A percentile compares a stretch with the other conserved stretches of the same genome.
These are phyloP conservation scores for Microctenopoma stevenorrisi DNA, from an alignment of 2,797 vertebrate genomes.

Conservation along the genomic window DNA sequence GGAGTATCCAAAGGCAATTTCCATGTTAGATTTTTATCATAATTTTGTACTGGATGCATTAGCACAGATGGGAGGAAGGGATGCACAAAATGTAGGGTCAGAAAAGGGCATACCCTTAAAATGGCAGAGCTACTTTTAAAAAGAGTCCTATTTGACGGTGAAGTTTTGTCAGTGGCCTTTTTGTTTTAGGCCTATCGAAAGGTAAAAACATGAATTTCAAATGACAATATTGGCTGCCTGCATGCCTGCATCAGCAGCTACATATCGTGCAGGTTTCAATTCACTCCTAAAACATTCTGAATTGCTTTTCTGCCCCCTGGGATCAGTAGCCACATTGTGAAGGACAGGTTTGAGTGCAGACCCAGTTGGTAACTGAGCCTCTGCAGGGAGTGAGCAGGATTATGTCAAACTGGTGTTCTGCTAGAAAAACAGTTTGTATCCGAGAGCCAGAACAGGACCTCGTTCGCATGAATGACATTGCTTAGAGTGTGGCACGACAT, in stretches of 20 bases:
- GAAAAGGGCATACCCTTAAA: conserved; percentile 14
- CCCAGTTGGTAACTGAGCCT: conserved; percentile 39
- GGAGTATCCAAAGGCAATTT: conserved; percentile 5
- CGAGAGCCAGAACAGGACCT: conserved; percentile 38
- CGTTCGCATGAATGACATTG: conserved; percentile 43
- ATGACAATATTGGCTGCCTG: conserved; percentile 17
- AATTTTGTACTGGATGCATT: conserved; percentile 8
- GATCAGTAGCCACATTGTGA: conserved; percentile 38
- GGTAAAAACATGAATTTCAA: conserved; percentile 18
- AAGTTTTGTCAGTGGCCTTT: conserved; percentile 5
- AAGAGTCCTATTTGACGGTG: conserved; percentile 2
- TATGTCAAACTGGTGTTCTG: conserved; percentile 33
- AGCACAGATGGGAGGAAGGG: background rate
- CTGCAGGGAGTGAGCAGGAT: conserved; percentile 33
- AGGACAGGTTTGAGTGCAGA: conserved; percentile 37
- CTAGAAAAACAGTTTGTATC: conserved; percentile 38
- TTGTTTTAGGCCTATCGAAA: conserved; percentile 13
- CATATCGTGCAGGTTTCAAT: conserved; percentile 26
- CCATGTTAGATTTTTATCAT: background rate
- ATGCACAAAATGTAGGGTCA: conserved; percentile 9
- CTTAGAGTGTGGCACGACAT: conserved; percentile 13
- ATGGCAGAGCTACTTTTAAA: conserved; percentile 12
- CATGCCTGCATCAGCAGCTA: conserved; percentile 6
- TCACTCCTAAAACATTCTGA: conserved; percentile 26
- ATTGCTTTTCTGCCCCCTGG: conserved; percentile 34